Conservation (phyloP, 2,113 vertebrate species). For the Bungarus multicinctus region DNA sequence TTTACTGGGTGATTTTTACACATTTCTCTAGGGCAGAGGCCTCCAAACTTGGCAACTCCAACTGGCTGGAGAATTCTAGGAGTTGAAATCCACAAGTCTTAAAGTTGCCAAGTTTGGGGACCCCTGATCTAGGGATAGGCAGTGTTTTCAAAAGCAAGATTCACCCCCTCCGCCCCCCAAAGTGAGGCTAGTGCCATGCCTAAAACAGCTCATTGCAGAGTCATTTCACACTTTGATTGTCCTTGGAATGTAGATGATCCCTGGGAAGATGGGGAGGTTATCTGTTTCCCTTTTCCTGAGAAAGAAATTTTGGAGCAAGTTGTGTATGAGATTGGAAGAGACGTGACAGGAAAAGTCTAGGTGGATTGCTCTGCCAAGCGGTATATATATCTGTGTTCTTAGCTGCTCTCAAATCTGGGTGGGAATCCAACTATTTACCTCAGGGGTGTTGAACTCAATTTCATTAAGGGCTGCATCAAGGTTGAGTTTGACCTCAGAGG, state of each 20-base stretch:
- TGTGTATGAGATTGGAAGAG: not conserved
- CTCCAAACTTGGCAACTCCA: too few species aligned
- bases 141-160: not conserved
- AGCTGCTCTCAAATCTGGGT: not conserved
- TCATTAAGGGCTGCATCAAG: too few species aligned
- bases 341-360: not conserved
- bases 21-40: not conserved
- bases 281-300: not conserved
- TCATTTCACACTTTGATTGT: not conserved
- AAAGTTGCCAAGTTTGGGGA: too few species aligned
- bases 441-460: too few species aligned
- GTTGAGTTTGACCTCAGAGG: too few species aligned
- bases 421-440: not conserved
- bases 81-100: too few species aligned
- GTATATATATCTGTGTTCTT: not conserved
- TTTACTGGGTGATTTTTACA: not conserved
- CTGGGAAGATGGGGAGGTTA: not conserved
- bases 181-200: not conserved
- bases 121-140: not conserved
- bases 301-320: not conserved
- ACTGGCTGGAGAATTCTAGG: too few species aligned
- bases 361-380: not conserved
- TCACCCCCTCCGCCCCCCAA: accelerated
- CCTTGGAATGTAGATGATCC: not conserved
- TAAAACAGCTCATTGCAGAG: not conserved